Conservation (phyloP, 2,797 vertebrate genomes). For the Menidia menidia region DNA sequence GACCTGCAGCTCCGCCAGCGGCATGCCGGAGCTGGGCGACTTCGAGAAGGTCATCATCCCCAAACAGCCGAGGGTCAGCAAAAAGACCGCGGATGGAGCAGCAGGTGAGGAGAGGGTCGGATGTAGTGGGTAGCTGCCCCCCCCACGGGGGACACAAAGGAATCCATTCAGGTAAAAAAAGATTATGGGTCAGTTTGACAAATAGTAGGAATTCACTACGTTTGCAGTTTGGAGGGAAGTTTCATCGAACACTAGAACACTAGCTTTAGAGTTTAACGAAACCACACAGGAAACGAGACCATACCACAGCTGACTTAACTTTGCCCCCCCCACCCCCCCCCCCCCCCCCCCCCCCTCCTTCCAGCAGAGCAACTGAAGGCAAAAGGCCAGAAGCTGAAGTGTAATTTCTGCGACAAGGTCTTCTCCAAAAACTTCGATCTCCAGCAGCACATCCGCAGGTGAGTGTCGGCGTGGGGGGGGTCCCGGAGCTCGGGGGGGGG, state of each 20-base stretch:
- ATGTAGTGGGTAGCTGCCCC: too few species aligned
- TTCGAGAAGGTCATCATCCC: slow-evolving; percentile 85
- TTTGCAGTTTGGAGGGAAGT: too few species aligned
- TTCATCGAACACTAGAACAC: too few species aligned
- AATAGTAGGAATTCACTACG: too few species aligned
- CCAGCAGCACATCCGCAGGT: slow-evolving; percentile 98
- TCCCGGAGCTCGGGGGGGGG: neutral
- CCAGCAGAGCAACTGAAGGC: slow-evolving; percentile 86
- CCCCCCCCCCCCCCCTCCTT: too few species aligned
- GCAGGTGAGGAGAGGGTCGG: slow-evolving; percentile 41
- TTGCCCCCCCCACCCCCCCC: too few species aligned
- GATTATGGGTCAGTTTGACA: too few species aligned
- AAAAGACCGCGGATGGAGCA: slow-evolving; percentile 85
- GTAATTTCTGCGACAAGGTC: slow-evolving; percentile 95
- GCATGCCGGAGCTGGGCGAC: slow-evolving; percentile 75
- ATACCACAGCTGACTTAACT: neutral
- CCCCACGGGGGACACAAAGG: too few species aligned
- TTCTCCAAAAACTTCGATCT: slow-evolving; percentile 98
- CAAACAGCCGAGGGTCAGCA: slow-evolving; percentile 84
- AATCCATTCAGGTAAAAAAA: too few species aligned
- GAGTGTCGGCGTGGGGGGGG: slow-evolving; percentile 29
- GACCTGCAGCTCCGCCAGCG: slow-evolving; percentile 81
- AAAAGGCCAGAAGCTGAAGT: slow-evolving; percentile 94
- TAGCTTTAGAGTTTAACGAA: too few species aligned
- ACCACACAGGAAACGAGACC: too few species aligned